phyloP scores from a whole-genome alignment of 2,113 vertebrate genomes.

The Mugil cephalus region DNA sequence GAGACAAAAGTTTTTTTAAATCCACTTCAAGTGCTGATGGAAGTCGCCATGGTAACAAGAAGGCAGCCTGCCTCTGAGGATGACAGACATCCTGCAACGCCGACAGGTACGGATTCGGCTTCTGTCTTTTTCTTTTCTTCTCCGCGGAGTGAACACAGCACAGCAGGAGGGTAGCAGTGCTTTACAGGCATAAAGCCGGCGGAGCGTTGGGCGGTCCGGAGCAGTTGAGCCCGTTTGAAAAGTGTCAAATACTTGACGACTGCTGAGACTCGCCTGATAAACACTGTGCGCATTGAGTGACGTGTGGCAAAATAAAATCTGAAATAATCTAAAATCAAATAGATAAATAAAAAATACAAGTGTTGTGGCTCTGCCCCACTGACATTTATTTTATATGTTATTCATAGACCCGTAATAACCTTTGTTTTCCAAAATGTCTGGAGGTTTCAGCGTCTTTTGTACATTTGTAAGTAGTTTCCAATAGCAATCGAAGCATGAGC shows the following conservation, averaged over 20 bases:
- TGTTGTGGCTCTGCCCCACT: too few species aligned
- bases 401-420: too few species aligned
- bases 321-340: too few species aligned
- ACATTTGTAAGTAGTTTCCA: too few species aligned
- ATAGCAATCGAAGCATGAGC: too few species aligned
- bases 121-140: background rate
- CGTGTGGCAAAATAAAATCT: too few species aligned
- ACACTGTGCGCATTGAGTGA: too few species aligned
- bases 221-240: background rate
- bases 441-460: too few species aligned
- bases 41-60: slow-evolving; percentile 45
- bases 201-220: background rate
- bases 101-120: background rate
- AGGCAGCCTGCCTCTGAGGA: background rate
- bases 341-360: too few species aligned
- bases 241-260: background rate
- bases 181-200: background rate
- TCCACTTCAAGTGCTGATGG: background rate
- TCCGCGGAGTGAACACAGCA: background rate
- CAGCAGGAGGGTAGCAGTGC: background rate
- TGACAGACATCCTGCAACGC: background rate
- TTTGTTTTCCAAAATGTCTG: too few species aligned
- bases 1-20: background rate
- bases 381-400: too few species aligned
- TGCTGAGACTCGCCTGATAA: too few species aligned